Evolutionary conservation across 1,140 invertebrate genomes (phyloP), one percentile per base, ranked within the genome.

Genomic region (Bombus polaris): DNA sequence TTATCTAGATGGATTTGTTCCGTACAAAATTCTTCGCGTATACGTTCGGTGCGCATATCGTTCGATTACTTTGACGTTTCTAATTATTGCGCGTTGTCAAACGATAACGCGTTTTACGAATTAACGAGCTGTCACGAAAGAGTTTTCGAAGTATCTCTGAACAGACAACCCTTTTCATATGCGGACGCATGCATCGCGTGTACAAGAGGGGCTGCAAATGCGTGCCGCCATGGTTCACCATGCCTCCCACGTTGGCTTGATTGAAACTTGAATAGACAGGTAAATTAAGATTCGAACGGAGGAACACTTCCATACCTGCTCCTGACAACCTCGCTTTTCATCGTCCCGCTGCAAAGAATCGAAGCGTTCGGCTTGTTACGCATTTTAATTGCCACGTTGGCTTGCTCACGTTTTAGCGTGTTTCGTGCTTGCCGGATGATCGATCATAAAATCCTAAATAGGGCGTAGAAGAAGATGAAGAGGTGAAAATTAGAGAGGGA

Each of bases 81-180:
- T 86, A 90, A 90, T 90, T 85, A 89, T 80, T 86, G 80, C 47
- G 8, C n/a, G 53, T 77, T 79, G 66, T 79, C 81, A 77, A 72
- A 81, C 47, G 65, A 72, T 76, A 79, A 77, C 80, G 88, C 76
- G 79, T 79, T 57, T 82, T 66, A 82, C 68, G 89, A 89, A 89
- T 90, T 89, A 90, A 90, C 85, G 81, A 90, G 85, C 85, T 87
- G 88, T 87, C 88, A 89, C 39, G 81, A 89, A 87, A 87, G 86
- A 90, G 79, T 90, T 89, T 80, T 59, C 74, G 59, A 82, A 88
- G 80, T 44, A 62, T 79, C 44, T 66, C 37, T 8, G 78, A 77
- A 57, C 74, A 32, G 81, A 37, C 53, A n/a, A 72, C 66, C 35
- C 73, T 82, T 87, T 44, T 42, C 13, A 44, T 57, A 37, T 13